Conservation (phyloP, 1,140 invertebrate species). For the Drosophila kohkoa region DNA sequence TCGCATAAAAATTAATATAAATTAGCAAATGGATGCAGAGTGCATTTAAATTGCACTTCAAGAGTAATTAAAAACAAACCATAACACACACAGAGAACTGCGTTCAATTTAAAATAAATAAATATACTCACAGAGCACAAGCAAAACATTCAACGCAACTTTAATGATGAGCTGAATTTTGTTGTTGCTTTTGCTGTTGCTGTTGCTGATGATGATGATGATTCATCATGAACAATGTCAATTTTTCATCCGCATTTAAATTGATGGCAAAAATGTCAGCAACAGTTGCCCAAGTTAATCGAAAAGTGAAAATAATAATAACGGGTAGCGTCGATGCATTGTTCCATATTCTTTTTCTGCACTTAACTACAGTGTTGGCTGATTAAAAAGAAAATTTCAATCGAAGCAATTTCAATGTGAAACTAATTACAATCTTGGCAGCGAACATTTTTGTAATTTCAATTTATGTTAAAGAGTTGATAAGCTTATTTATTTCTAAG, state of each 20-base stretch:
- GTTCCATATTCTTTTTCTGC: neutral
- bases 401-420: too few relatives aligned
- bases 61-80: constrained; percentile 51
- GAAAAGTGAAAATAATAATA: constrained; percentile 61
- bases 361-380: constrained; percentile 5
- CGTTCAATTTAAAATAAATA: constrained; percentile 10
- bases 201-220: constrained; percentile 22
- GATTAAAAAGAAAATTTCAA: neutral
- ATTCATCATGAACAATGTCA: constrained; percentile 33
- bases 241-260: constrained; percentile 60
- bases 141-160: constrained; percentile 17
- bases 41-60: constrained; percentile 33
- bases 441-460: too few relatives aligned
- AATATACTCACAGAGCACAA: constrained; percentile 11
- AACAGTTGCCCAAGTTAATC: constrained; percentile 67
- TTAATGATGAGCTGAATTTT: constrained; percentile 15
- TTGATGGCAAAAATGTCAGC: constrained; percentile 76
- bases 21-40: constrained; percentile 38
- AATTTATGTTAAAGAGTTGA: too few relatives aligned
- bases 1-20: constrained; percentile 61
- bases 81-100: neutral
- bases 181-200: neutral
- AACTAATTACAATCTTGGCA: too few relatives aligned
- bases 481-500: too few relatives aligned
- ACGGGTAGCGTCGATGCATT: constrained; percentile 1